A percentile compares a stretch with the other conserved stretches of the same genome.
Conservation (phyloP, 2,888 invertebrate species). For the Cremastobaeus sp. region DNA sequence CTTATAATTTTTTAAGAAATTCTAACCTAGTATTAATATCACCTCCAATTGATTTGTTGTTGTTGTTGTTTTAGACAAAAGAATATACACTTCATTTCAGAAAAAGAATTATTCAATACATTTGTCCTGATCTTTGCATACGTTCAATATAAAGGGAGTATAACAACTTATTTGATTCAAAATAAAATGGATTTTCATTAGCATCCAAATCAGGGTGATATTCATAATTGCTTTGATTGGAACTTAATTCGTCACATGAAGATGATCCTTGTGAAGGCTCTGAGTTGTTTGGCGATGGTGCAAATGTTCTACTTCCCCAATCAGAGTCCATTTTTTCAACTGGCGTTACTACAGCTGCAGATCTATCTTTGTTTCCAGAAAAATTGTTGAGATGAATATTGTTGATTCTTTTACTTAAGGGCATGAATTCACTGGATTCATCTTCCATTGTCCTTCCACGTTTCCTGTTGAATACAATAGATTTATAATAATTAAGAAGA, state of each 20-base stretch:
- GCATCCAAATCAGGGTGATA: conserved; percentile 89
- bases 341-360: conserved; percentile 54
- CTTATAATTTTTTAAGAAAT: too few relatives aligned
- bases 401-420: conserved; percentile 93
- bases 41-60: too few relatives aligned
- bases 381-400: conserved; percentile 88
- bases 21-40: too few relatives aligned
- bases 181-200: conserved; percentile 90
- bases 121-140: conserved; percentile 81
- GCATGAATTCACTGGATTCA: conserved; percentile 89
- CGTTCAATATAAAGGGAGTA: conserved; percentile 91
- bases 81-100: too few relatives aligned
- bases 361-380: conserved; percentile 69
- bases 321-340: conserved; percentile 69
- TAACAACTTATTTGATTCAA: conserved; percentile 89
- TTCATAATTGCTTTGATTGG: conserved; percentile 72
- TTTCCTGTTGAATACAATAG: conserved; percentile 84
- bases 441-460: conserved; percentile 84
- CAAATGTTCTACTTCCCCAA: conserved; percentile 70
- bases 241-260: conserved; percentile 71
- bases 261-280: conserved; percentile 75
- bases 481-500: too few relatives aligned
- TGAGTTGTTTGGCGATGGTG: conserved; percentile 74
- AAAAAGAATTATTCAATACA: too few relatives aligned
- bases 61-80: not conserved